Percentiles rank a stretch among this genome's conserved stretches.
Evolutionary conservation across 2,888 invertebrate species (phyloP).

Genomic region (Psylliodes chrysocephalus): DNA sequence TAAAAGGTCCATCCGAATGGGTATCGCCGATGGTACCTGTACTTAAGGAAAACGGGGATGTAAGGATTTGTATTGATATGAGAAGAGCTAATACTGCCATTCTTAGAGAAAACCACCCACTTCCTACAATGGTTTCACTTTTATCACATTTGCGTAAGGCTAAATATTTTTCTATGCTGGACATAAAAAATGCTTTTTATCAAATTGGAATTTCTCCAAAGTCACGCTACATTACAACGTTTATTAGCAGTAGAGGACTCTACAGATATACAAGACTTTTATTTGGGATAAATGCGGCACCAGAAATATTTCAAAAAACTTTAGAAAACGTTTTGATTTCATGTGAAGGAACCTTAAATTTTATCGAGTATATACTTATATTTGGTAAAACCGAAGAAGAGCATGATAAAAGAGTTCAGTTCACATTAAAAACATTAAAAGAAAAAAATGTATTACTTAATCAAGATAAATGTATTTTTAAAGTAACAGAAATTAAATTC

Average conservation of each 20-base stretch:
- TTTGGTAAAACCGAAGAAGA: neutral
- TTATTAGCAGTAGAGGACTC: constrained; percentile 41
- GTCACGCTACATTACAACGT: constrained; percentile 39
- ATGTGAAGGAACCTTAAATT: neutral
- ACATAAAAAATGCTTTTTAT: neutral
- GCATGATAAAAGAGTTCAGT: neutral
- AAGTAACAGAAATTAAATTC: constrained; percentile 11
- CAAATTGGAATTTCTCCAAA: constrained; percentile 39
- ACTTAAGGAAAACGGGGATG: neutral
- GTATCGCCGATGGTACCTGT: no score
- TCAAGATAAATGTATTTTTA: constrained; percentile 10
- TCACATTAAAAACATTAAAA: constrained; percentile 5
- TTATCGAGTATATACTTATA: neutral
- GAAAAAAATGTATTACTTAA: constrained; percentile 7
- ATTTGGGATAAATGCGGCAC: constrained; percentile 56
- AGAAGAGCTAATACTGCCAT: no score
- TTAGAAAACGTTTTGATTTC: neutral
- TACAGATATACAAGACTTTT: constrained; percentile 56
- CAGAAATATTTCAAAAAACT: constrained; percentile 46
- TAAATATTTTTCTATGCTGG: neutral
- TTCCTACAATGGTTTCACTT: neutral
- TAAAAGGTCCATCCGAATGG: neutral
- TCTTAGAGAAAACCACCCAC: neutral
- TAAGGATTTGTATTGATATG: neutral
- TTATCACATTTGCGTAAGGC: neutral